Percentiles rank a stretch among this genome's conserved stretches.
Evolutionary conservation across 2,113 vertebrate genomes (phyloP).

Genomic region (Suncus etruscus): DNA sequence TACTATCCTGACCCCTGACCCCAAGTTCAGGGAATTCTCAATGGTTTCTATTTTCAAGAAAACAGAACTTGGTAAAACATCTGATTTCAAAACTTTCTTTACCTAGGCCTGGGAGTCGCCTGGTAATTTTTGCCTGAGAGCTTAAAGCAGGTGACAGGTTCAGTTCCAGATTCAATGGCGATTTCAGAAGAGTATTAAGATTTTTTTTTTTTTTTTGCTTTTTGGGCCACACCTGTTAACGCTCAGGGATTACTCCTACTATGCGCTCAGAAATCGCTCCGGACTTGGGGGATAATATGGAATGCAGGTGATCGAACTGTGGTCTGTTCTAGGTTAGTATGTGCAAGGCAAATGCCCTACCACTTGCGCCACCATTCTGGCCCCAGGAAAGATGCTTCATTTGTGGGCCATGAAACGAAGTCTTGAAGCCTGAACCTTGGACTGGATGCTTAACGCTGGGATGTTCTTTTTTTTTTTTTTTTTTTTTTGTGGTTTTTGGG

Average conservation of each 20-base stretch:
- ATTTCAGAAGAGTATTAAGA: neutral
- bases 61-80: neutral
- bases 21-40: neutral
- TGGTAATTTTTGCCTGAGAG: neutral
- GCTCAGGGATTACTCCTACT: too few relatives aligned
- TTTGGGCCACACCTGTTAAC: too few relatives aligned
- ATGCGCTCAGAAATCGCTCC: too few relatives aligned
- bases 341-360: too few relatives aligned
- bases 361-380: too few relatives aligned
- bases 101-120: neutral
- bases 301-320: too few relatives aligned
- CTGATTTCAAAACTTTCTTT: neutral
- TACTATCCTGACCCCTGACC: too few relatives aligned
- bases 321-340: too few relatives aligned
- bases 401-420: neutral
- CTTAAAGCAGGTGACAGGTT: neutral
- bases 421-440: neutral
- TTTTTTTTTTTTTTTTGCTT: too few relatives aligned
- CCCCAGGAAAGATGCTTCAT: neutral
- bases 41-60: neutral
- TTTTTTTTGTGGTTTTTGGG: too few relatives aligned
- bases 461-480: too few relatives aligned
- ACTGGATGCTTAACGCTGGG: neutral
- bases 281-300: too few relatives aligned
- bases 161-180: neutral